Base-by-base conservation (phyloP, 2,888 invertebrate genomes). In the Ctena decussata region DNA sequence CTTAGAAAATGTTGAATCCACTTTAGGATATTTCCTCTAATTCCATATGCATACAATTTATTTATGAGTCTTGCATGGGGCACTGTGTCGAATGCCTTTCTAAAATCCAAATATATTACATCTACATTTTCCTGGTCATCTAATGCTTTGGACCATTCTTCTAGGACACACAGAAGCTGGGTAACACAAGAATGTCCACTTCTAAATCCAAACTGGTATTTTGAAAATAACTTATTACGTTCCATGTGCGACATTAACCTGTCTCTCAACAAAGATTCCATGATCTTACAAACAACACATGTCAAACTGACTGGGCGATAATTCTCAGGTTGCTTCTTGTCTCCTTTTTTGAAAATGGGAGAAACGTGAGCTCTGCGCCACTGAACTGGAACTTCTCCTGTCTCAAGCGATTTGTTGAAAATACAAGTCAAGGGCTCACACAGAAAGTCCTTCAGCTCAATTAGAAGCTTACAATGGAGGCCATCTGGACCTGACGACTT, bases 1-100 rank as follows among this genome's bases (percentile, higher is more conserved):
- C 1, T 72, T 18, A 78, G 73, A 49, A 82, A 82, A 39, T 41
- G 24, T 77, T 35, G 37, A 27, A 81, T 75, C 77, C 81, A 81
- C 0, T 37, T 37, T 6, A 70, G 37, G 3, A 81, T 21, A 11
- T 53, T 37, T 21, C 37, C 35, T n/a, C 39, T 70, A 0, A 77
- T 70, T 3, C 81, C 76, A 32, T 70, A 76, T 1, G 30, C 35
- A 35, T 53, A 44, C 41, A 49, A 30, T 41, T 81, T 81, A 30
- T 49, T 70, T 21, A 44, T 18, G 0, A 77, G 49, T 70, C 77
- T 69, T 46, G 41, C 46, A 35, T 70, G 70, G 3, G 77, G 70
- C 30, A 77, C 71, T 32, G 77, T 77, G 41, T 77, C 71, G 37
- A 77, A 77, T 12, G 77, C 77, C 39, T 77, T 77, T 3, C 57